phyloP scores from a whole-genome alignment of 2,797 vertebrate species.

The Rhinella marina region DNA sequence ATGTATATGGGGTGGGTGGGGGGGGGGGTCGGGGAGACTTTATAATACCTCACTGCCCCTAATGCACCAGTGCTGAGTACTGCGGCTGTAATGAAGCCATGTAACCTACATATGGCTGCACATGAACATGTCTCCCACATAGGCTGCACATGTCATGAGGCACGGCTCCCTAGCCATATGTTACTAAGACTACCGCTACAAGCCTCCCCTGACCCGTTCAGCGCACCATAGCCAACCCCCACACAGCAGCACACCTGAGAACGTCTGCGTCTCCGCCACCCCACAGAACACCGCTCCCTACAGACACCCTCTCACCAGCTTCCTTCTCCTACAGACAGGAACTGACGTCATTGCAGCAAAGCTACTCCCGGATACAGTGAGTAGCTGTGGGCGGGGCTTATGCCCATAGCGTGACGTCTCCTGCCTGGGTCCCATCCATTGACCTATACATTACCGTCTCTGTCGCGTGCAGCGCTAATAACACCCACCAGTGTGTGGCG shows the following conservation, averaged over 20 bases:
- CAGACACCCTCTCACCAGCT: conserved; percentile 24
- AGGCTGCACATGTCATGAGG: no score
- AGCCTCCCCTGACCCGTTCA: no score
- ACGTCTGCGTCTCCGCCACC: background rate
- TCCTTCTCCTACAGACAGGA: conserved; percentile 28
- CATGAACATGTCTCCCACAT: no score
- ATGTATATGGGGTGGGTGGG: no score
- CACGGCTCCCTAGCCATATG: no score
- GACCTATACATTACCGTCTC: background rate
- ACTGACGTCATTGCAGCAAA: conserved; percentile 4
- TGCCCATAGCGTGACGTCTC: background rate
- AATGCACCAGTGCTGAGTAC: no score
- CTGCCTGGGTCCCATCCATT: background rate
- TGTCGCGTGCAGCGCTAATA: background rate
- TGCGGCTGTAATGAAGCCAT: no score
- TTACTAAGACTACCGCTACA: no score
- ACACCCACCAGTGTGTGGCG: background rate
- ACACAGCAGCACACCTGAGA: background rate
- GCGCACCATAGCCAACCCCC: background rate
- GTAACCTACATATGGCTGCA: no score
- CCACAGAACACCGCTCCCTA: background rate
- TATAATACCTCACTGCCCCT: no score
- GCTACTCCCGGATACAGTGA: background rate
- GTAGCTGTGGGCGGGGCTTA: background rate
- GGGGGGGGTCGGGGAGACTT: no score